These are phyloP conservation scores for Acanthurus leucopareius DNA, from an alignment of 2,797 vertebrate genomes.

Conservation along the genomic window DNA sequence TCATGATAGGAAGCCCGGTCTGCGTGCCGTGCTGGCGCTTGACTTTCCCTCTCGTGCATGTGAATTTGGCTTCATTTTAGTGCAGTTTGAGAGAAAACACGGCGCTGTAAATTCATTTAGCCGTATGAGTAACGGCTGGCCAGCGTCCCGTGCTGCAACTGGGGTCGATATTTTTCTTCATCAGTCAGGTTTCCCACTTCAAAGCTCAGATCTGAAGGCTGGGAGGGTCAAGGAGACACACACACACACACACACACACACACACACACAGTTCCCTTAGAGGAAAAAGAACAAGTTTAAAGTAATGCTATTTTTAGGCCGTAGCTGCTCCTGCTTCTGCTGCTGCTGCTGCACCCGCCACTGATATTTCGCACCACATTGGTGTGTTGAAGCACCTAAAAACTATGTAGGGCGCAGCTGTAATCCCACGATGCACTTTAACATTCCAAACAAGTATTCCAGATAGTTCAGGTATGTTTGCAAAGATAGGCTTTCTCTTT, in stretches of 20 bases:
- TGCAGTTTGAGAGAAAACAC: neutral
- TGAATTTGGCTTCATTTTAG: slow-evolving; percentile 5
- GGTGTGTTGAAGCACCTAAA: slow-evolving; percentile 37
- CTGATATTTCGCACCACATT: slow-evolving; percentile 64
- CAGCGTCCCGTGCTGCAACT: slow-evolving; percentile 22
- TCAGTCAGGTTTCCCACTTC: slow-evolving; percentile 62
- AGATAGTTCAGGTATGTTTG: slow-evolving; percentile 38
- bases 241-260: neutral
- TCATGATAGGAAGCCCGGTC: slow-evolving; percentile 40
- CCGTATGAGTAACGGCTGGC: neutral
- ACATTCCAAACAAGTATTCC: slow-evolving; percentile 44
- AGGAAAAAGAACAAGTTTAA: slow-evolving; percentile 64
- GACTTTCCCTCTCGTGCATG: slow-evolving; percentile 21
- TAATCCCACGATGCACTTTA: slow-evolving; percentile 45
- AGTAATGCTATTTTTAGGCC: slow-evolving; percentile 79
- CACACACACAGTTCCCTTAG: slow-evolving; percentile 31
- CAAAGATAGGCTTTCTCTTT: slow-evolving; percentile 11
- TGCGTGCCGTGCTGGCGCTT: neutral
- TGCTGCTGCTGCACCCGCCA: slow-evolving; percentile 34
- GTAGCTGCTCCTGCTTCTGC: slow-evolving; percentile 14
- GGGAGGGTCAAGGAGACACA: slow-evolving; percentile 69
- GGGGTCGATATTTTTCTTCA: slow-evolving; percentile 46
- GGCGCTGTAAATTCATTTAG: slow-evolving; percentile 4
- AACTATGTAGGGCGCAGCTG: slow-evolving; percentile 69
- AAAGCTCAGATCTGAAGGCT: slow-evolving; percentile 67